phyloP scores from a whole-genome alignment of 2,888 invertebrate species.

The Camponotus fellah region DNA sequence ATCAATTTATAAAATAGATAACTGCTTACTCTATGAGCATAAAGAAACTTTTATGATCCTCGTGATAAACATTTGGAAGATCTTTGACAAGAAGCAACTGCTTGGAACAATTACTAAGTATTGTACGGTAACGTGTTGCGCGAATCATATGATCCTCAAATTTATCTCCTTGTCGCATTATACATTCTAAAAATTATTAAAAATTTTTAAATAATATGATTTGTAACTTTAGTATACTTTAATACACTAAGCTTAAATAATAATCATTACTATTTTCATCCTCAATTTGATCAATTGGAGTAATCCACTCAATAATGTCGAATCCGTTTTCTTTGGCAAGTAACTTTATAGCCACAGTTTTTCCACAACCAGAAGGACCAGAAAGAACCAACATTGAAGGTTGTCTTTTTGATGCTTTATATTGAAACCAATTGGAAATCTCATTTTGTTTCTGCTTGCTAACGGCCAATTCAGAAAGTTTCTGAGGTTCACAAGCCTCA shows the following conservation, averaged over 20 bases:
- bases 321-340: conserved; percentile 89
- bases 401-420: conserved; percentile 66
- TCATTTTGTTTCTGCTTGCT: conserved; percentile 83
- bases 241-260: neutral
- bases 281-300: conserved; percentile 91
- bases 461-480: conserved; percentile 78
- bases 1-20: neutral
- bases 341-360: conserved; percentile 91
- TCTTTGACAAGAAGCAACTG: conserved; percentile 92
- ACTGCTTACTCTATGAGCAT: conserved; percentile 88
- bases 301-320: conserved; percentile 93
- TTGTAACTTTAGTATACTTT: neutral
- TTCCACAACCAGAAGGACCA: conserved; percentile 95
- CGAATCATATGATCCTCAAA: conserved; percentile 93
- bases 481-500: conserved; percentile 79
- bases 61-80: conserved; percentile 92
- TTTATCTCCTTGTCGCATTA: conserved; percentile 88
- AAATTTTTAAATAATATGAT: conserved; percentile 19
- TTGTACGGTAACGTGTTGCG: conserved; percentile 90
- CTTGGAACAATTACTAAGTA: conserved; percentile 79
- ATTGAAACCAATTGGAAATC: conserved; percentile 80
- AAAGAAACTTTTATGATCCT: conserved; percentile 89
- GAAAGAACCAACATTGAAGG: conserved; percentile 88
- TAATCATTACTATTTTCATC: conserved; percentile 85
- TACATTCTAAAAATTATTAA: conserved; percentile 71